Percentiles rank a stretch among this genome's conserved stretches.
Conservation (phyloP, 2,888 invertebrate genomes). For the Tolmerus cingulatus region DNA sequence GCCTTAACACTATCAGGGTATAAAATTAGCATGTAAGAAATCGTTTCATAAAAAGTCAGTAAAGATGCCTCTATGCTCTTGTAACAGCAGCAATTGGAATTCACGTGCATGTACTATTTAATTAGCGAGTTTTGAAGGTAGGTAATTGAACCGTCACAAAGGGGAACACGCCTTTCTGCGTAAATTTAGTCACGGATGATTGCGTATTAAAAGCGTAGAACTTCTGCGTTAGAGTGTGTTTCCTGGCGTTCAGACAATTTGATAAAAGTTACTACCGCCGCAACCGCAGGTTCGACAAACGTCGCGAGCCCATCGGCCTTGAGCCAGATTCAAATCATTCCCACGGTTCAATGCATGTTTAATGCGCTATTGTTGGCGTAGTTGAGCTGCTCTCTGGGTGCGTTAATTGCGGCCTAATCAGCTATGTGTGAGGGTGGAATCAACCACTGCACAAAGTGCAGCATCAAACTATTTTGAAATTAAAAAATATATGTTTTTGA, state of each 20-base stretch:
- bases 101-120: not conserved
- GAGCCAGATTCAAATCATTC: not conserved
- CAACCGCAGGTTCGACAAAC: not conserved
- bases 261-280: not conserved
- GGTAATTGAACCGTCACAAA: not conserved
- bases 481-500: too few species aligned
- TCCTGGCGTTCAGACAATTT: not conserved
- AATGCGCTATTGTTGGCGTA: not conserved
- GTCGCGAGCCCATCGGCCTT: not conserved
- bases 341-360: conserved; percentile 4
- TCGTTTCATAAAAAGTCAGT: not conserved
- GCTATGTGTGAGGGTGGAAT: not conserved
- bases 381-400: not conserved
- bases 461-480: too few species aligned
- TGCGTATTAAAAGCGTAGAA: not conserved
- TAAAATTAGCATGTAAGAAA: not conserved
- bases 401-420: not conserved
- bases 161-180: not conserved
- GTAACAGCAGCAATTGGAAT: not conserved
- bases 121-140: not conserved
- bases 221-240: not conserved
- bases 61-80: not conserved
- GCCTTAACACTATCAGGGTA: not conserved
- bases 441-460: too few species aligned
- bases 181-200: not conserved